phyloP scores from a whole-genome alignment of 2,888 invertebrate genomes.

The Tetragonula carbonaria region DNA sequence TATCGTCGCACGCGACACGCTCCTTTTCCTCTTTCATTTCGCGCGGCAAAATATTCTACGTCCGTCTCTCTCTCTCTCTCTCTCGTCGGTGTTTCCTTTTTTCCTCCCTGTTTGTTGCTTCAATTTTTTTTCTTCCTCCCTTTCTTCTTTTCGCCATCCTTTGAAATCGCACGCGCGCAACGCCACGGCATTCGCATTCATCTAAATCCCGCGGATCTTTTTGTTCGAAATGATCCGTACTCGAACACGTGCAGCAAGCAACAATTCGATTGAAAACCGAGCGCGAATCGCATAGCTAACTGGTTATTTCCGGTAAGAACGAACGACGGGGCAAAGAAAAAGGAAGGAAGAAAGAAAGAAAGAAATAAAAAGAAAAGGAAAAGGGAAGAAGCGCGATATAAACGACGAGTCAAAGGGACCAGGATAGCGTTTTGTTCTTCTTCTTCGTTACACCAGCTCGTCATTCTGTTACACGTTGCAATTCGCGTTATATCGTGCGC shows the following conservation, averaged over 20 bases:
- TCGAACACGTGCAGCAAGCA: constrained; percentile 17
- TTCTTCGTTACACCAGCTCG: background rate
- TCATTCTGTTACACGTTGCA: background rate
- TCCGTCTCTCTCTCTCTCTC: too few species aligned
- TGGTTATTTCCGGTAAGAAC: background rate
- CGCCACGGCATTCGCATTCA: background rate
- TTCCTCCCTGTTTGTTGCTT: background rate
- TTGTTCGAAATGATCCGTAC: background rate
- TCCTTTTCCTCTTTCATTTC: background rate
- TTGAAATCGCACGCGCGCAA: background rate
- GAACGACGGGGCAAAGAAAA: background rate
- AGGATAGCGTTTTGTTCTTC: background rate
- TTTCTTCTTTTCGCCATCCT: background rate
- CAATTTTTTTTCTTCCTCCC: background rate
- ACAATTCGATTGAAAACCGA: constrained; percentile 19
- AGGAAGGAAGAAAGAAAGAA: background rate
- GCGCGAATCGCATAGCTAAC: constrained; percentile 6
- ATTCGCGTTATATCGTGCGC: background rate
- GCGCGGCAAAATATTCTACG: background rate
- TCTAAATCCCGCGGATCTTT: constrained; percentile 14
- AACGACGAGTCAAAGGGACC: background rate
- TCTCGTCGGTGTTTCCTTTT: too few species aligned
- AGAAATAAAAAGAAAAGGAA: background rate
- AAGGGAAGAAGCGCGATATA: background rate
- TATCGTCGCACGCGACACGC: too few species aligned